Evolutionary conservation across 2,888 invertebrate species (phyloP).

Genomic region (Phyto melanocephala): DNA sequence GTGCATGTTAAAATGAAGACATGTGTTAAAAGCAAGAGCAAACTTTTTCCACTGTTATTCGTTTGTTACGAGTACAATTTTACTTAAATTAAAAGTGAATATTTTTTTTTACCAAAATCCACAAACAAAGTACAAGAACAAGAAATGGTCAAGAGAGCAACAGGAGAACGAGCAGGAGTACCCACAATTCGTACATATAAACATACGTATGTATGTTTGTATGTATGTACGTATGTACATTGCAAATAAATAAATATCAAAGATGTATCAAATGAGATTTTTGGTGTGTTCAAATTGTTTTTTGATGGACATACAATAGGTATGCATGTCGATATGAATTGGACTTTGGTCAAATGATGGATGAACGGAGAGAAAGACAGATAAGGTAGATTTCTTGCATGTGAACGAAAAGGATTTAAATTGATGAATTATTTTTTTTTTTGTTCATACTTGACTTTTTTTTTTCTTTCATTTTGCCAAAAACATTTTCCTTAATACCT

Average conservation of each 20-base stretch:
- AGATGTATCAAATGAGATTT: constrained; percentile 31
- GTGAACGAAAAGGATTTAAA: constrained; percentile 47
- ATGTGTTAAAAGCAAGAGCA: constrained; percentile 48
- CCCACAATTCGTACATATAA: too few species aligned
- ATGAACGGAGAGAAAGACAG: neutral
- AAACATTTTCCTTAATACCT: constrained; percentile 1
- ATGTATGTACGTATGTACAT: too few species aligned
- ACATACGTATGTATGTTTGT: too few species aligned
- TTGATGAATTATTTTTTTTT: constrained; percentile 39
- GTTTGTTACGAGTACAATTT: constrained; percentile 12
- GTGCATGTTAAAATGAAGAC: constrained; percentile 37
- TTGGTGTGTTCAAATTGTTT: constrained; percentile 33
- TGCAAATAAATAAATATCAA: too few species aligned
- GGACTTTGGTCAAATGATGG: constrained; percentile 13
- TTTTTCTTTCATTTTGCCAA: neutral
- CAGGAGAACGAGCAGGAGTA: neutral
- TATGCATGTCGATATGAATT: neutral
- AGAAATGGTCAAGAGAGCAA: neutral
- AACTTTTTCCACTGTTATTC: constrained; percentile 32
- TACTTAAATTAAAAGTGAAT: constrained; percentile 61
- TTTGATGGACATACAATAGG: constrained; percentile 46
- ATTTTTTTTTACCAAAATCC: constrained; percentile 37
- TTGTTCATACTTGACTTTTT: neutral
- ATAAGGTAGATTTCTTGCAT: neutral
- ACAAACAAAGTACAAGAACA: constrained; percentile 14